Evolutionary conservation across 2,797 vertebrate genomes (phyloP).

Genomic region (Nyctibius grandis): DNA sequence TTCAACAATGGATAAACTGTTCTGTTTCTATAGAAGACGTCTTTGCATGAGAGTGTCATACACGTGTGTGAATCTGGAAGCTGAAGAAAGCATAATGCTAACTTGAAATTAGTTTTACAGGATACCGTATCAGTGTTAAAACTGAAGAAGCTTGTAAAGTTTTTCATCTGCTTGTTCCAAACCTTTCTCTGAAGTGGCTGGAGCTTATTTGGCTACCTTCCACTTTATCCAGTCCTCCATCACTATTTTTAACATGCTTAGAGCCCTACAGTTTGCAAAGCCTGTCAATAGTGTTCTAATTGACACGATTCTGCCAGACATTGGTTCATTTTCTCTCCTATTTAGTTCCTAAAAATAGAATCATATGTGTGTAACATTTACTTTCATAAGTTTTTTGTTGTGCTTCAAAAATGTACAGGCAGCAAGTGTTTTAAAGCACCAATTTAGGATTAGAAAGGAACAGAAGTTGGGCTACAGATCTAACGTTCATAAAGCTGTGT

Average conservation of each 20-base stretch:
- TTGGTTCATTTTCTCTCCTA: background rate
- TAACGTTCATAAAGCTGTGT: background rate
- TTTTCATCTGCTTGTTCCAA: background rate
- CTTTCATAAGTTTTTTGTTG: background rate
- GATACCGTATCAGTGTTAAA: background rate
- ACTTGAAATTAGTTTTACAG: background rate
- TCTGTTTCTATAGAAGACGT: background rate
- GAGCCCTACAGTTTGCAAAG: background rate
- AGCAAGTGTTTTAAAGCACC: background rate
- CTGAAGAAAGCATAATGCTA: background rate
- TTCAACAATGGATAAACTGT: background rate
- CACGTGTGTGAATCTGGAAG: background rate
- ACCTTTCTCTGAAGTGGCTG: background rate
- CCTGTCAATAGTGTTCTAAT: background rate
- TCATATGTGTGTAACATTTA: background rate
- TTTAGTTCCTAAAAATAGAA: background rate
- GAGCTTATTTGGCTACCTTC: background rate
- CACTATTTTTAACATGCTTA: background rate
- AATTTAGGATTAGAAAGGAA: background rate
- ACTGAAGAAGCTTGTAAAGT: background rate
- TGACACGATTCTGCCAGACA: background rate
- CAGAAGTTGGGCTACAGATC: background rate
- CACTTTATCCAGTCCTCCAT: background rate
- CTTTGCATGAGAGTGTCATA: background rate
- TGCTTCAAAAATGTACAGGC: background rate